Conservation (phyloP, 2,888 invertebrate genomes). For the Stenotaenia linearis region DNA sequence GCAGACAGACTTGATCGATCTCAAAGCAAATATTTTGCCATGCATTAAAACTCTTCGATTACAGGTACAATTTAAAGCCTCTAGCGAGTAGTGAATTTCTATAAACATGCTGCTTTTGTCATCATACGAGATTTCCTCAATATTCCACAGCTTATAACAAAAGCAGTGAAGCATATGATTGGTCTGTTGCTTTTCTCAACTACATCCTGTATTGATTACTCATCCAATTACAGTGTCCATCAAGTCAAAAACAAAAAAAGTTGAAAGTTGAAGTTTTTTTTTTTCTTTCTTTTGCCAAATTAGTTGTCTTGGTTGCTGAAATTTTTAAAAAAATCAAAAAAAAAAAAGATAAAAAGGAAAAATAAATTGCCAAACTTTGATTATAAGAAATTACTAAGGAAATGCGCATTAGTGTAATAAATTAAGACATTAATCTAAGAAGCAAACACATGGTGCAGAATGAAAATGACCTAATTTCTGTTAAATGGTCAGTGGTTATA, state of each 20-base stretch:
- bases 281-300: no score
- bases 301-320: no score
- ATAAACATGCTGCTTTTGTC: no score
- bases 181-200: neutral
- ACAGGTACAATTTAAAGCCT: no score
- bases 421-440: neutral
- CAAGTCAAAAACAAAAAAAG: neutral
- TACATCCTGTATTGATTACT: neutral
- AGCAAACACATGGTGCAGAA: neutral
- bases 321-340: neutral
- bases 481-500: neutral
- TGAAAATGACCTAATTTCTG: neutral
- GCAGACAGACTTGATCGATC: no score
- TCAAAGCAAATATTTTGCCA: no score
- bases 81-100: no score
- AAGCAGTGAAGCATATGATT: neutral
- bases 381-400: no score
- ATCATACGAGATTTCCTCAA: neutral
- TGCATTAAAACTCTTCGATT: no score
- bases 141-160: neutral
- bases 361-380: no score
- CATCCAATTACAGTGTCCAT: neutral
- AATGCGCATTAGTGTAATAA: no score
- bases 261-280: neutral
- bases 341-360: no score